A percentile compares a stretch with the other conserved stretches of the same genome.
Evolutionary conservation across 1,140 invertebrate species (phyloP).

Genomic region (Onthophagus taurus): DNA sequence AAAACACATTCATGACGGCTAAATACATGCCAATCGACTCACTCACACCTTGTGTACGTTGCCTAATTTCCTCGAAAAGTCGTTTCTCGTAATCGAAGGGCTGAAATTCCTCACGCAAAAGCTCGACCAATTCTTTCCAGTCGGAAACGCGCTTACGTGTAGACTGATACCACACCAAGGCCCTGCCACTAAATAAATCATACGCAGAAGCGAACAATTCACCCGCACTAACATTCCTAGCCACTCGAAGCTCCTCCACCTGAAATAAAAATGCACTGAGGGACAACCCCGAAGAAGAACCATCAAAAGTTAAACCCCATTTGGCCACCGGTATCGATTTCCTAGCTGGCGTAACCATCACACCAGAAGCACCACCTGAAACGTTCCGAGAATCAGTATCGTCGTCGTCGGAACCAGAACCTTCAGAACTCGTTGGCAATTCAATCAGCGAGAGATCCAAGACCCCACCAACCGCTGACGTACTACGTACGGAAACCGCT

Average conservation of each 20-base stretch:
- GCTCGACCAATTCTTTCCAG: constrained; percentile 4
- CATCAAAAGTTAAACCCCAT: not conserved
- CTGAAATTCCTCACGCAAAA: constrained; percentile 19
- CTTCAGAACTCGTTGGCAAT: no score
- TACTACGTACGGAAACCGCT: no score
- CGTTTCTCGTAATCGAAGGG: constrained; percentile 25
- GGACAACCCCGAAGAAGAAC: constrained; percentile 4
- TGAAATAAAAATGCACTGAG: constrained; percentile 24
- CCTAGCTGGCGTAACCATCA: no score
- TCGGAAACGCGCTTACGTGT: not conserved
- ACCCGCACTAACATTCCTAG: constrained; percentile 16
- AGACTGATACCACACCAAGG: not conserved
- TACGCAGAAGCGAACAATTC: constrained; percentile 16
- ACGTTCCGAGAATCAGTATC: no score
- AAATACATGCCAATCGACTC: constrained; percentile 26
- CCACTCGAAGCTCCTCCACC: constrained; percentile 21
- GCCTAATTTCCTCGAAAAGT: constrained; percentile 25
- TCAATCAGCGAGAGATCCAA: no score
- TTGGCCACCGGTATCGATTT: not conserved
- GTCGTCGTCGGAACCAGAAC: no score
- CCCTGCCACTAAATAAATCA: constrained; percentile 3
- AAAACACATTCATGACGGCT: constrained; percentile 30
- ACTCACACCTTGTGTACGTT: constrained; percentile 24
- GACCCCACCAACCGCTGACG: no score
- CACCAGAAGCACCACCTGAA: no score